Base-by-base conservation (phyloP, 2,113 vertebrate genomes). In the Melanostigma gelatinosum region DNA sequence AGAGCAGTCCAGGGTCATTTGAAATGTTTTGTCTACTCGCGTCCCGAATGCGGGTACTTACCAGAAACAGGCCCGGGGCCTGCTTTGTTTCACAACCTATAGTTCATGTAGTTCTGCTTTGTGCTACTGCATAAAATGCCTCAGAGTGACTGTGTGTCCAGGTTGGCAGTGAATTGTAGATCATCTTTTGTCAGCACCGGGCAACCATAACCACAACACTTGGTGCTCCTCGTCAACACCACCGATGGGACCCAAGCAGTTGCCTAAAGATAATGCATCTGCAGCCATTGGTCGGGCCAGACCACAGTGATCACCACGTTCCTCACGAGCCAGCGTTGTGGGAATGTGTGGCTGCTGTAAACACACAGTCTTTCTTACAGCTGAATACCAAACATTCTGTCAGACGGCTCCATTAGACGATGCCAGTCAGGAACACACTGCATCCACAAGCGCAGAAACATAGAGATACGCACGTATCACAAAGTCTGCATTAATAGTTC, bases 131-230 rank as follows among this genome's bases (percentile, higher is more conserved):
- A 57, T 32, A 2, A 60, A 4, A 13, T 60, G 72, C 65, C 44
- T 32, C 27, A 16, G 13, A 34, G n/a, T 22, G 9, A 24, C 54
- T 55, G 20, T 42, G 54, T 22, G 44, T 57, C 54, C 73, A 75
- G 54, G n/a, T 65, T 86, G 52, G 72, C 65, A 61, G 48, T 61
- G 69, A 50, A 72, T n/a, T 64, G 62, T 32, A 77, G 77, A 83
- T 87, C 38, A 84, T 79, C 54, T 82, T 83, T 76, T 84, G 77
- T 82, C 63, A 62, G 64, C 1, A 27, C 88, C 55, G 42, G 67
- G 87, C 81, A 89, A 91, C 91, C 65, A 91, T 90, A 85, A 90
- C 88, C 91, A 92, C 85, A 93, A 91, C 91, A 91, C 80, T 72
- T 55, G 36, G 57, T 73, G 22, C 64, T 38, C 42, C 72, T 86